Evolutionary conservation across 2,888 invertebrate genomes (phyloP).

Genomic region (Sarcophaga subvicina): DNA sequence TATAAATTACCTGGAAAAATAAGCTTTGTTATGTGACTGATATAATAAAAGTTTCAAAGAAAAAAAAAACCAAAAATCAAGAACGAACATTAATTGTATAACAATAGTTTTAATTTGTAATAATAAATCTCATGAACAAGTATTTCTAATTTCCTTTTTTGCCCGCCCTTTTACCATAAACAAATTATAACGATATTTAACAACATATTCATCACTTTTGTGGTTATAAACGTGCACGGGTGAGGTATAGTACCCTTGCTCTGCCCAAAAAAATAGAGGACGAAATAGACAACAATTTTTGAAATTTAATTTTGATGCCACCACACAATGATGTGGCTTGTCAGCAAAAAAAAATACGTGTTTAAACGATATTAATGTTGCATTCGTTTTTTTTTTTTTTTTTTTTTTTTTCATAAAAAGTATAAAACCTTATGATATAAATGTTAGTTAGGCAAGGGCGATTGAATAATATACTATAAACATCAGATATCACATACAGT

Average conservation of each 20-base stretch:
- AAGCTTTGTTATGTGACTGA: neutral
- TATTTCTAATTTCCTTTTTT: neutral
- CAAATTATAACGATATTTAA: neutral
- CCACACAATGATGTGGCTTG: slow-evolving; percentile 13
- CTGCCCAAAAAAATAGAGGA: neutral
- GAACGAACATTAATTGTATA: neutral
- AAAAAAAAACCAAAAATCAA: neutral
- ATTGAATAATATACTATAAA: too few species aligned
- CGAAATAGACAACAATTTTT: slow-evolving; percentile 16
- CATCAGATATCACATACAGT: too few species aligned
- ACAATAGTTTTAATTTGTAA: neutral
- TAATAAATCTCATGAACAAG: neutral
- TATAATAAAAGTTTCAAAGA: slow-evolving; percentile 6
- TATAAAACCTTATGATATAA: too few species aligned
- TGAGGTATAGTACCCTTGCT: neutral
- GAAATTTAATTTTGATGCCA: neutral
- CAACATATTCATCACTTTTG: neutral
- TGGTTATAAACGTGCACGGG: neutral
- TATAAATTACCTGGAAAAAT: slow-evolving; percentile 1
- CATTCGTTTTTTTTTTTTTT: too few species aligned
- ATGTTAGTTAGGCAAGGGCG: too few species aligned
- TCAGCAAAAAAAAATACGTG: neutral
- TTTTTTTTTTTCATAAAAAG: too few species aligned
- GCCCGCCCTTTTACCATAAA: neutral
- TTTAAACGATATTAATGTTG: slow-evolving; percentile 7